phyloP scores from a whole-genome alignment of 2,113 vertebrate species.

The Aldabrachelys gigantea region DNA sequence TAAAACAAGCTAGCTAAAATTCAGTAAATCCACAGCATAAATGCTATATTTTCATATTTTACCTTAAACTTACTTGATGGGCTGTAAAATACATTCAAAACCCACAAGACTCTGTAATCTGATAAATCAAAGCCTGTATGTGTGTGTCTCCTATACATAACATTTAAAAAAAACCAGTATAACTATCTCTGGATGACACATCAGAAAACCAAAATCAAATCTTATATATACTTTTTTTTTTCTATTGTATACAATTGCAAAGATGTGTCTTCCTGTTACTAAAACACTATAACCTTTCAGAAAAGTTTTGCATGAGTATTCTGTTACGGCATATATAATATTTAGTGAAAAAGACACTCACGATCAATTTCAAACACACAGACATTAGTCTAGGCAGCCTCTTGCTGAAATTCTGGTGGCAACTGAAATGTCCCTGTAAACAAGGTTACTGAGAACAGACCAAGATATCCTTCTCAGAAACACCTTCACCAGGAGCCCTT shows the following conservation, averaged over 20 bases:
- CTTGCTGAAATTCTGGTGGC: conserved; percentile 69
- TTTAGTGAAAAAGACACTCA: conserved; percentile 46
- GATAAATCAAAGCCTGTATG: conserved; percentile 58
- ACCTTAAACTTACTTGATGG: background rate
- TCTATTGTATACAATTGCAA: conserved; percentile 23
- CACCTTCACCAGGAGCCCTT: conserved; percentile 55
- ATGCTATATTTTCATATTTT: conserved; percentile 30
- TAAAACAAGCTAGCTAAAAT: conserved; percentile 65
- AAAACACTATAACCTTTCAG: conserved; percentile 42
- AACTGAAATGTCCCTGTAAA: conserved; percentile 69
- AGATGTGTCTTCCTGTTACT: conserved; percentile 46
- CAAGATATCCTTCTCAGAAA: conserved; percentile 51
- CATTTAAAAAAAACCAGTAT: conserved; percentile 23
- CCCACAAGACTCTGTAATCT: background rate
- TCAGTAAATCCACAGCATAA: conserved; percentile 30
- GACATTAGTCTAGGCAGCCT: conserved; percentile 60
- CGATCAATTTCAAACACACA: conserved; percentile 47
- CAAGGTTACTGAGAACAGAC: conserved; percentile 68
- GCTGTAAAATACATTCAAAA: conserved; percentile 17
- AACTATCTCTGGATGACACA: conserved; percentile 46
- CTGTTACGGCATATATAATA: background rate
- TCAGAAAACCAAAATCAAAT: conserved; percentile 60
- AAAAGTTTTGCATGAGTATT: conserved; percentile 55
- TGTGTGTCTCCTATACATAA: background rate
- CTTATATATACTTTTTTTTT: conserved; percentile 45